Conservation (phyloP, 2,888 invertebrate species). For the Zelleria hepariella region DNA sequence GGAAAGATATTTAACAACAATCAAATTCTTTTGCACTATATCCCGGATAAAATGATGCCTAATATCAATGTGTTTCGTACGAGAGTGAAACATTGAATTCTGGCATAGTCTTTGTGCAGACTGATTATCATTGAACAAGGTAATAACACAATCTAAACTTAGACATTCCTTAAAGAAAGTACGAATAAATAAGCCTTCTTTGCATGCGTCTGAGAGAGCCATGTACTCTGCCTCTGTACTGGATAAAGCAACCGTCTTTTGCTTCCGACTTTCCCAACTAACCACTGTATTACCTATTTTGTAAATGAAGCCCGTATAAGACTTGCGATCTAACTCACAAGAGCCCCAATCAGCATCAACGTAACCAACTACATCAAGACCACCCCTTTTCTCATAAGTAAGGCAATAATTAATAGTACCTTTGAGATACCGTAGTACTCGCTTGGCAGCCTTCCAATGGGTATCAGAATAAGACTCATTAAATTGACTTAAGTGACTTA, state of each 20-base stretch:
- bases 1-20: not conserved
- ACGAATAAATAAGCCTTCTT: slow-evolving; percentile 9
- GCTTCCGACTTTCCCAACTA: slow-evolving; percentile 21
- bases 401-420: slow-evolving; percentile 14
- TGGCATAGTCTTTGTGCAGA: not conserved
- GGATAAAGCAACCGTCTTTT: slow-evolving; percentile 20
- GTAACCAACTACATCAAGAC: slow-evolving; percentile 12
- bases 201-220: no score
- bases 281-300: slow-evolving; percentile 16
- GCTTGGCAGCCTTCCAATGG: slow-evolving; percentile 1
- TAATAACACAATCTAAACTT: not conserved
- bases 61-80: slow-evolving; percentile 5
- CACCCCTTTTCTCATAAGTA: no score
- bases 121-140: slow-evolving; percentile 5
- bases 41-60: slow-evolving; percentile 3
- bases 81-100: not conserved
- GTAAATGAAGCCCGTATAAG: slow-evolving; percentile 19
- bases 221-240: no score
- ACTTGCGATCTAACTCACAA: slow-evolving; percentile 16
- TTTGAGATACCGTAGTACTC: slow-evolving; percentile 6
- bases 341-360: slow-evolving; percentile 20
- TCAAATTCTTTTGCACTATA: not conserved
- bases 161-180: not conserved
- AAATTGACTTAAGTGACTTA: slow-evolving; percentile 2
- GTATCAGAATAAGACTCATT: not conserved